phyloP scores from a whole-genome alignment of 1,140 invertebrate species.

The Tetramorium alpestre region DNA sequence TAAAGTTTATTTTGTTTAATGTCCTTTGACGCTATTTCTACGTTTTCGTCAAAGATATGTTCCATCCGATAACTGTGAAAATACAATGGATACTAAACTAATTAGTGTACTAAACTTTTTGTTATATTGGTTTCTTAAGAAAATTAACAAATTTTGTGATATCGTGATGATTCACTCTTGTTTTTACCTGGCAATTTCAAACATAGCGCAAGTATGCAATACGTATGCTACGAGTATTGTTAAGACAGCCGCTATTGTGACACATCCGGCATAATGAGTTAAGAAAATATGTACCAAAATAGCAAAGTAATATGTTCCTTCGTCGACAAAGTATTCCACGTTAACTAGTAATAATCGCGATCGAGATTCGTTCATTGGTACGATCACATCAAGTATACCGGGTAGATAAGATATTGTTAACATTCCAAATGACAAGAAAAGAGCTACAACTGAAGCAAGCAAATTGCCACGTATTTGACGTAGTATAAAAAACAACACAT shows the following conservation, averaged over 20 bases:
- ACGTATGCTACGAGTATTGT: background rate
- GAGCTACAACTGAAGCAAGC: background rate
- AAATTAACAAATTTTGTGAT: background rate
- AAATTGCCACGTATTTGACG: background rate
- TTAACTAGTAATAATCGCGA: background rate
- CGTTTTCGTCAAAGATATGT: slow-evolving; percentile 20
- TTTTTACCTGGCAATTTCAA: slow-evolving; percentile 44
- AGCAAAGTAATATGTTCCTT: background rate
- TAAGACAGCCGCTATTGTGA: background rate
- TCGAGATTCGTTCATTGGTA: slow-evolving; percentile 39
- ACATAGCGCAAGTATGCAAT: slow-evolving; percentile 12
- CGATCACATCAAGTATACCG: background rate
- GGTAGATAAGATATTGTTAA: background rate
- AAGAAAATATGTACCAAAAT: background rate
- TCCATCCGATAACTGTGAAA: slow-evolving; percentile 26
- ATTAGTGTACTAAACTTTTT: background rate
- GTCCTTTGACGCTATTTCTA: background rate
- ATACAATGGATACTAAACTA: background rate
- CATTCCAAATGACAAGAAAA: background rate
- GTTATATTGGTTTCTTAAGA: background rate
- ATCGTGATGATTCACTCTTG: background rate
- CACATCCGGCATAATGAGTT: background rate
- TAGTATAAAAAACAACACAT: background rate
- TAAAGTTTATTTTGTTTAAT: slow-evolving; percentile 2
- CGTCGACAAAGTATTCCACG: background rate